phyloP scores from a whole-genome alignment of 2,888 invertebrate species.

The Drosophila yooni region DNA sequence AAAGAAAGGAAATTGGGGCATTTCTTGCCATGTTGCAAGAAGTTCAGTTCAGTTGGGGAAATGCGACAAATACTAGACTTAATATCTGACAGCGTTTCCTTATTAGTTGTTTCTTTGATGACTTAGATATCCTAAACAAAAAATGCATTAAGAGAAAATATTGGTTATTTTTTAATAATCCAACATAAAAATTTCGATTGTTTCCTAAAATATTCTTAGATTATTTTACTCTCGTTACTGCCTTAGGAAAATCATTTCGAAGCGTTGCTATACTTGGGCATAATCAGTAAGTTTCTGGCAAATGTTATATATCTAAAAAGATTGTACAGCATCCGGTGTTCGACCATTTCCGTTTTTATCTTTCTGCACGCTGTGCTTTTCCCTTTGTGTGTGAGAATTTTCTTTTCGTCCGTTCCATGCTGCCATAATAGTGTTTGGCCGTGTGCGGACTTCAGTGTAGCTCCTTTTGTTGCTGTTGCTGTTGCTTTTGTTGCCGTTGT shows the following conservation, averaged over 20 bases:
- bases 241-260: not conserved
- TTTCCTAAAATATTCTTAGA: not conserved
- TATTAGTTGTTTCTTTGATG: not conserved
- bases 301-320: not conserved
- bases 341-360: conserved; percentile 13
- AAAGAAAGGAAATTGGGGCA: not conserved
- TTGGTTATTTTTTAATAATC: not conserved
- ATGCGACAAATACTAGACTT: not conserved
- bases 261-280: not conserved
- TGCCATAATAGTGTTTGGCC: conserved; percentile 70
- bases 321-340: conserved; percentile 22
- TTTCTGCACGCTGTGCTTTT: conserved; percentile 5
- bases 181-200: not conserved
- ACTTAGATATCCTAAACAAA: not conserved
- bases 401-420: conserved; percentile 67
- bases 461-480: conserved; percentile 43
- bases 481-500: conserved; percentile 17
- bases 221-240: not conserved
- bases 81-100: too few species aligned
- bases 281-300: not conserved
- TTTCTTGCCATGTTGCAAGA: not conserved
- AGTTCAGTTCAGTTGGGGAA: not conserved
- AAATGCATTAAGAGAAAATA: not conserved
- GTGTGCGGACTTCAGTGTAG: conserved; percentile 45
- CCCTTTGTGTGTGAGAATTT: conserved; percentile 41